phyloP scores from a whole-genome alignment of 2,113 vertebrate species.

The Ciconia boyciana region DNA sequence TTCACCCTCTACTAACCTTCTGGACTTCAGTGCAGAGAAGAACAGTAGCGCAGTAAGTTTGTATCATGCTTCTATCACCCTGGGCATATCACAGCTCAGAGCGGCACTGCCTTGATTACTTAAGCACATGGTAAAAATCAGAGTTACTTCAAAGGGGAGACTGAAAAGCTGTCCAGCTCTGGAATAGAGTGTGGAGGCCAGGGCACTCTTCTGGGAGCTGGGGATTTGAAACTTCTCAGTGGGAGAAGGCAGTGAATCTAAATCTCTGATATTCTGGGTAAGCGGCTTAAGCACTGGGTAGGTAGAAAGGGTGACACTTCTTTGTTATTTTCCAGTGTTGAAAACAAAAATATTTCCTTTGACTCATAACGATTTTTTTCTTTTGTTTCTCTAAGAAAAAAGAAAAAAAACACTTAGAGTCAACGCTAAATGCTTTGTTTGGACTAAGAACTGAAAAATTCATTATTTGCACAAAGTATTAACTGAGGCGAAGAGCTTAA shows the following conservation, averaged over 20 bases:
- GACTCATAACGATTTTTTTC: neutral
- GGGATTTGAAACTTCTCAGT: neutral
- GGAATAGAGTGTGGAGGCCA: neutral
- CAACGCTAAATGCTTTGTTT: neutral
- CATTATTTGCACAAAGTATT: constrained; percentile 40
- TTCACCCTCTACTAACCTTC: neutral
- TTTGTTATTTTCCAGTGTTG: neutral
- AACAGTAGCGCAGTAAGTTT: neutral
- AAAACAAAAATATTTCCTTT: constrained; percentile 7
- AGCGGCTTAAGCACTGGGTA: neutral
- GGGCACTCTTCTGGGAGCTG: neutral
- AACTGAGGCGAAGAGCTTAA: neutral
- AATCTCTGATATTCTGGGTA: neutral
- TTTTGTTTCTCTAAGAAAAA: neutral
- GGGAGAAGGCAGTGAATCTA: neutral
- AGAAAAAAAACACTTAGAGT: neutral
- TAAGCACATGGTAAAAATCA: neutral
- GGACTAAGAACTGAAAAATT: neutral
- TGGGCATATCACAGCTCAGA: neutral
- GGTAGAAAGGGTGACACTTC: neutral
- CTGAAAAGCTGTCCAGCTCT: neutral
- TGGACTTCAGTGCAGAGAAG: neutral
- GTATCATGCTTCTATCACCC: neutral
- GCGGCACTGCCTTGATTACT: neutral
- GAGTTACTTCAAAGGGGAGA: neutral